Evolutionary conservation across 1,140 invertebrate species (phyloP).

Genomic region (Phenacoccus solenopsis): DNA sequence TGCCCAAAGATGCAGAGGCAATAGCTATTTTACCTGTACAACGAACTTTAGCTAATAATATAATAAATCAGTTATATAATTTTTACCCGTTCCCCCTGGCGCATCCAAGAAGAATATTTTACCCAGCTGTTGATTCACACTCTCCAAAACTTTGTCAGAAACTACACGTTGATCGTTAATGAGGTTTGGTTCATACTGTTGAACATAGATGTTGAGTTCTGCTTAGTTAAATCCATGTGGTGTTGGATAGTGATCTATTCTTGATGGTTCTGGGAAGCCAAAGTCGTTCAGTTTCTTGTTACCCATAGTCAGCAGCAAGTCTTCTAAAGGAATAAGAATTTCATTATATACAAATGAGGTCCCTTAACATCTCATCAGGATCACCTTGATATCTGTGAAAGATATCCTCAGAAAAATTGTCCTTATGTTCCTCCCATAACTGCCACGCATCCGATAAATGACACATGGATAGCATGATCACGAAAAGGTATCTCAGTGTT

Average conservation of each 20-base stretch:
- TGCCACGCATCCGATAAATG: no score
- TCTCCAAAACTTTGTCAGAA: not conserved
- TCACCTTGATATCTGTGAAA: not conserved
- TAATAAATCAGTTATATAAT: constrained; percentile 4
- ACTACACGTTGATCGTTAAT: not conserved
- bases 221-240: constrained; percentile 30
- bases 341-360: not conserved
- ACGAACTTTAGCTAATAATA: constrained; percentile 1
- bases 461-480: no score
- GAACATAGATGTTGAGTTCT: constrained; percentile 19
- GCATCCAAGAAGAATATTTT: constrained; percentile 30
- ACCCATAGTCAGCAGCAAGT: not conserved
- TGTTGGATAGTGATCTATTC: not conserved
- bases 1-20: constrained; percentile 31
- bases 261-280: not conserved
- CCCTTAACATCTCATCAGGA: not conserved
- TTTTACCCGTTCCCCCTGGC: constrained; percentile 27
- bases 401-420: constrained; percentile 30
- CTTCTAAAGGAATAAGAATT: not conserved
- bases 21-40: not conserved
- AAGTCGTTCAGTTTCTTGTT: not conserved
- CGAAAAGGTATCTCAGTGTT: no score
- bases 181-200: not conserved
- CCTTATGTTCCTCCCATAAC: constrained; percentile 32
- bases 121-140: not conserved